These are phyloP conservation scores for Acrocyrtus sp. DNA, from an alignment of 2,888 invertebrate genomes.

Conservation along the genomic window DNA sequence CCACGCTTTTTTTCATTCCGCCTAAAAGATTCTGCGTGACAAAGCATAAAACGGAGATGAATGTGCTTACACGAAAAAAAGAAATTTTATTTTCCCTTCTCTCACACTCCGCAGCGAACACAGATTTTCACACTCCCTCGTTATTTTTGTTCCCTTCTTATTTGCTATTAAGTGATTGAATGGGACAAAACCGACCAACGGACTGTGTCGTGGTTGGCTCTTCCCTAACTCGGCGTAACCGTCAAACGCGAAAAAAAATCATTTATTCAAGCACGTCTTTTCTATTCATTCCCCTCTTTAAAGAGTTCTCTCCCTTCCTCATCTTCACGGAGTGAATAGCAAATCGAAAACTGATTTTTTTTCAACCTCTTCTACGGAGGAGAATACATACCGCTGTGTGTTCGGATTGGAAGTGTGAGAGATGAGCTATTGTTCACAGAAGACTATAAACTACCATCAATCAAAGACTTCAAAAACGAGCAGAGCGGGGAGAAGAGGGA, in stretches of 20 bases:
- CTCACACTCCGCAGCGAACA: not conserved
- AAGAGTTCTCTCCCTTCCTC: slow-evolving; percentile 15
- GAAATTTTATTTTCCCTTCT: slow-evolving; percentile 25
- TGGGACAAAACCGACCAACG: slow-evolving; percentile 37
- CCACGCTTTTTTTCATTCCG: slow-evolving; percentile 5
- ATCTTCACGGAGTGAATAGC: slow-evolving; percentile 16
- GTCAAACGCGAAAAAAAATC: slow-evolving; percentile 31
- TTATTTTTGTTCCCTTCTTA: slow-evolving; percentile 5
- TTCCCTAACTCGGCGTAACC: slow-evolving; percentile 41
- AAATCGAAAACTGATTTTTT: slow-evolving; percentile 17
- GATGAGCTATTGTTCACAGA: slow-evolving; percentile 27
- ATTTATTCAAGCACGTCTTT: not conserved
- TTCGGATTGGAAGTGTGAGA: slow-evolving; percentile 8
- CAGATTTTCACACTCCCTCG: not conserved
- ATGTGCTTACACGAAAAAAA: too few species aligned
- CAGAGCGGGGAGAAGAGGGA: too few species aligned
- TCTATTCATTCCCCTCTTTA: too few species aligned
- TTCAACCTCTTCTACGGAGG: too few species aligned
- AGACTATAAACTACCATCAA: slow-evolving; percentile 34
- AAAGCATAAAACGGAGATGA: slow-evolving; percentile 36
- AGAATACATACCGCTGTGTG: too few species aligned
- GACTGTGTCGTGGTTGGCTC: slow-evolving; percentile 42
- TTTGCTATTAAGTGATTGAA: slow-evolving; percentile 32
- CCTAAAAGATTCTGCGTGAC: slow-evolving; percentile 22
- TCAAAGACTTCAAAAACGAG: slow-evolving; percentile 29